A percentile compares a stretch with the other conserved stretches of the same genome.
phyloP scores from a whole-genome alignment of 2,888 invertebrate species.

The Eristalis arbustorum region DNA sequence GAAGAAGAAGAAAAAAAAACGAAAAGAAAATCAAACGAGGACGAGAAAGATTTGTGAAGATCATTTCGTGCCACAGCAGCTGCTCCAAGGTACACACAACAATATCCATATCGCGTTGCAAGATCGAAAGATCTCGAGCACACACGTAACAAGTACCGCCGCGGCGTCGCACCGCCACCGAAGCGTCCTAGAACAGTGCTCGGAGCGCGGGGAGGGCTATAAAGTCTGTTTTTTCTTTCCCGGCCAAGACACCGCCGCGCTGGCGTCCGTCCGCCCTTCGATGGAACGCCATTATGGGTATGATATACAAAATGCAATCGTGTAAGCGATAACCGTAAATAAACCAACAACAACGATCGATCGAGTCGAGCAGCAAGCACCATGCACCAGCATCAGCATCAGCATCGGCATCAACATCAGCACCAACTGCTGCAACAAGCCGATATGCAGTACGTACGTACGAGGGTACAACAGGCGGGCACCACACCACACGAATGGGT shows the following conservation, averaged over 20 bases:
- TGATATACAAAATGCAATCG: constrained; percentile 70
- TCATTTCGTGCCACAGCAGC: constrained; percentile 68
- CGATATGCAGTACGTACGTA: background rate
- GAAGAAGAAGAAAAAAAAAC: background rate
- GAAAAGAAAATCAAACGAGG: constrained; percentile 34
- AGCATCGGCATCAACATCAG: constrained; percentile 3
- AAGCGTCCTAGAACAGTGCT: constrained; percentile 39
- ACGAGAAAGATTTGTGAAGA: constrained; percentile 68
- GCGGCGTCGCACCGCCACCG: background rate
- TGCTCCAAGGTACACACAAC: constrained; percentile 39
- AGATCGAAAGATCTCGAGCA: constrained; percentile 69
- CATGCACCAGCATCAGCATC: background rate
- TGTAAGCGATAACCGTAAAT: constrained; percentile 70
- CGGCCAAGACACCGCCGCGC: background rate
- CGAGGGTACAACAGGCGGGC: constrained; percentile 1
- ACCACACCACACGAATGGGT: constrained; percentile 26
- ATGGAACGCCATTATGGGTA: constrained; percentile 59
- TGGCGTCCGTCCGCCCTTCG: constrained; percentile 30
- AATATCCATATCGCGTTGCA: constrained; percentile 65
- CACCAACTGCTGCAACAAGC: background rate
- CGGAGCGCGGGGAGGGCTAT: background rate
- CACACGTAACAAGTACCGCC: constrained; percentile 51
- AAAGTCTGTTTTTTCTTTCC: background rate
- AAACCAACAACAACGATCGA: constrained; percentile 61
- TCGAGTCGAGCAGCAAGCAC: constrained; percentile 31